Conservation (phyloP, 2,113 vertebrate species). For the Cyprichromis sp. region DNA sequence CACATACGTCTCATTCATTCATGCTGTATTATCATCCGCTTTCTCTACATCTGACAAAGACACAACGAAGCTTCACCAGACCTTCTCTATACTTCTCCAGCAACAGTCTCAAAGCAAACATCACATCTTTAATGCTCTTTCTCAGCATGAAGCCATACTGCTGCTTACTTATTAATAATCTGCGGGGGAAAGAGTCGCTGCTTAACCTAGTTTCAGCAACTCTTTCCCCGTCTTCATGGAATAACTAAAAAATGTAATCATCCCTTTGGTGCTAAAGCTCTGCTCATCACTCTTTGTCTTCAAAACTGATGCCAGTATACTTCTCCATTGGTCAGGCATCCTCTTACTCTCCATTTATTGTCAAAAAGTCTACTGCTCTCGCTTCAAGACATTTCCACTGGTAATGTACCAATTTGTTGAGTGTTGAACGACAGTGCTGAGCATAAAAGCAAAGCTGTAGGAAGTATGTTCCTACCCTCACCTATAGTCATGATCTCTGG, state of each 20-base stretch:
- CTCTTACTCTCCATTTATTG: not conserved
- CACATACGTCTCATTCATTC: not conserved
- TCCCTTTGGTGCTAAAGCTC: not conserved
- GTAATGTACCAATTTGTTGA: not conserved
- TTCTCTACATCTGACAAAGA: not conserved
- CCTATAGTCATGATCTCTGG: not conserved
- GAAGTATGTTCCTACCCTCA: not conserved
- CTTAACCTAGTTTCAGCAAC: not conserved
- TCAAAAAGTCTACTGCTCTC: not conserved
- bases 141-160: not conserved
- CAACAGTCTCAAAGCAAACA: not conserved
- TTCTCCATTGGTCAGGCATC: not conserved
- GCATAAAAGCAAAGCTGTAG: not conserved
- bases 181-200: not conserved
- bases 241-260: not conserved
- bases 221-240: not conserved
- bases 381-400: not conserved
- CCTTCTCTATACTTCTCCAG: not conserved
- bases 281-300: not conserved
- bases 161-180: not conserved
- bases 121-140: not conserved
- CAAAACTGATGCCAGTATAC: not conserved
- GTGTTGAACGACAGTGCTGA: not conserved
- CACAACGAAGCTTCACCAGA: not conserved
- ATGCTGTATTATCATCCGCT: not conserved